Evolutionary conservation across 2,888 invertebrate genomes (phyloP), one percentile per base, ranked within the genome.

Genomic region (Leptopilina myrica): DNA sequence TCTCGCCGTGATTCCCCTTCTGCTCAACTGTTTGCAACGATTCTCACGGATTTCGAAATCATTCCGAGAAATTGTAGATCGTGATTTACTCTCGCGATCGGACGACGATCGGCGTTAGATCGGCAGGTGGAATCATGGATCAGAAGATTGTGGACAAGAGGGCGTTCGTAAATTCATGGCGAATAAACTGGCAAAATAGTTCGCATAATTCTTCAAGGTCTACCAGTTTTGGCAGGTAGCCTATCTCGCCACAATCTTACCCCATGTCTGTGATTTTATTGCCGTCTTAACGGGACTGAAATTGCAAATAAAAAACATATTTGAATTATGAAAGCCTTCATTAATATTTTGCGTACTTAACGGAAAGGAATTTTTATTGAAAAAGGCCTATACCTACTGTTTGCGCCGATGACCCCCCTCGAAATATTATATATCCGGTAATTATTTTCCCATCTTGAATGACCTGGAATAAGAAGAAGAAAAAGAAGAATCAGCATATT

Each of bases 181-280:
- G 87, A 86, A 88, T 88, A 88, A 88, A 88, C 89, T 87, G 88
- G 88, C 88, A 87, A 89, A 90, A 91, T 90, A 91, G 91, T 90
- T 91, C 90, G 90, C 90, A 91, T 91, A 90, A 91, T 91, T 91
- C 86, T 87, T 90, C 91, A 91, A 92, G 91, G 91, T 87, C 91
- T 91, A 91, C 91, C 91, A 90, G 90, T 91, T 90, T 91, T 89
- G 87, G 86, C 86, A 84, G 85, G 83, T 80, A 81, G 80, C 84
- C 89, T 91, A 91, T 91, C 91, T 91, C 89, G 88, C 89, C 89
- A 88, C 90, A 89, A 90, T 91, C 90, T 89, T 86, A 86, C 78
- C 78, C 82, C 79, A 79, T 82, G 81, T 82, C 79, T 81, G 80
- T 81, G 66, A 67, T 49, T 67, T 49, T 67, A 67, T 67, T 69